A percentile compares a stretch with the other conserved stretches of the same genome.
phyloP scores from a whole-genome alignment of 2,888 invertebrate species.

The Erebia palarica region DNA sequence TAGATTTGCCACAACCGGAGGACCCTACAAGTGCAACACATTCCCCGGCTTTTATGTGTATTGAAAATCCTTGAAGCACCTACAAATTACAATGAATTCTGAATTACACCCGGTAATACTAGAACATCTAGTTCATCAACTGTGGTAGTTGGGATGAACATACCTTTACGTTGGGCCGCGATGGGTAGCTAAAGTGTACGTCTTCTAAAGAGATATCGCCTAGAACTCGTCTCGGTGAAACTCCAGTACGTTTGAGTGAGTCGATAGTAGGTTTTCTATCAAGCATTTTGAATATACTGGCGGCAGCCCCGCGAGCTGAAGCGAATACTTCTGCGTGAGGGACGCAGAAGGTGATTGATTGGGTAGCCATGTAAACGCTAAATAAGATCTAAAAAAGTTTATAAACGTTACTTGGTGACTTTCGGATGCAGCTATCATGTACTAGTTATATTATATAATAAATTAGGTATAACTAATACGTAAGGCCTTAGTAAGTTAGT shows the following conservation, averaged over 20 bases:
- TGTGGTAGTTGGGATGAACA: not conserved
- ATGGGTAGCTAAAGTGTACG: slow-evolving; percentile 90
- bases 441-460: too few species aligned
- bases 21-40: slow-evolving; percentile 88
- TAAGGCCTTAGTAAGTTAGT: too few species aligned
- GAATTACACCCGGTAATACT: not conserved
- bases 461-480: too few species aligned
- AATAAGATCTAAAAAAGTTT: slow-evolving; percentile 83
- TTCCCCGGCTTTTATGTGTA: slow-evolving; percentile 85
- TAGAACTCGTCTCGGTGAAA: slow-evolving; percentile 79
- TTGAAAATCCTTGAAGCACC: slow-evolving; percentile 86
- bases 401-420: not conserved
- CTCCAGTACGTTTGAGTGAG: slow-evolving; percentile 83
- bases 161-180: slow-evolving; percentile 87
- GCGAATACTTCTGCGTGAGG: slow-evolving; percentile 90
- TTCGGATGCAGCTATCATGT: too few species aligned
- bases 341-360: slow-evolving; percentile 88
- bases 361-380: slow-evolving; percentile 88
- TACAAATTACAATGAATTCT: slow-evolving; percentile 46
- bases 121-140: not conserved
- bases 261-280: slow-evolving; percentile 88
- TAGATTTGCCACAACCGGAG: slow-evolving; percentile 92
- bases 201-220: slow-evolving; percentile 88
- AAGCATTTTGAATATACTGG: slow-evolving; percentile 87
- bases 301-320: slow-evolving; percentile 87